Evolutionary conservation across 92 coral and sea anemone genomes (phyloP), one percentile per base, ranked within the genome.

Genomic region (Blastomussa wellsi): DNA sequence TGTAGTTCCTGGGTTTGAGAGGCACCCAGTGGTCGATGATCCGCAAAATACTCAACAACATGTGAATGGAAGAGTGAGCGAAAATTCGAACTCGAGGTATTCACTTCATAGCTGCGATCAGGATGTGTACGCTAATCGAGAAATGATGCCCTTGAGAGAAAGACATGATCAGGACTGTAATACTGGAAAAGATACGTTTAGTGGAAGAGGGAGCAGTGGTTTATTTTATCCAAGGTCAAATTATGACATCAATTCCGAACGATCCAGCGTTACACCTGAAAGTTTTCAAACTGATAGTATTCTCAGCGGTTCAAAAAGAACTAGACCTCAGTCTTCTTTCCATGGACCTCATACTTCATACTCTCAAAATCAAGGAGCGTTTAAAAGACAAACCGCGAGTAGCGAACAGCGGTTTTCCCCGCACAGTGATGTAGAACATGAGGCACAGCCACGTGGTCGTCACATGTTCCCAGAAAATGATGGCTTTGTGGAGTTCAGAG

Each of bases 131-230:
- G 42, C n/a, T 16, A 19, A 4, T 35, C 19, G 69, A 35, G 19
- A 53, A 16, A 55, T 0, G n/a, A 68, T 68, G 73, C 32, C 74
- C 10, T 73, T 41, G 72, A 83, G 80, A 42, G 72, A 33, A 59
- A 74, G 72, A 26, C 32, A 26, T 33, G 77, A 13, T 31, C 66
- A 33, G 26, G 68, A 49, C 32, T 10, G 36, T 16, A 39, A 72
- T 53, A 8, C 28, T 19, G 79, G 20, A 14, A 39, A 67, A 55
- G 51, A 37, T 39, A 5, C 37, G 70, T 37, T 73, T 16, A 41
- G 73, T 75, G 87, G 87, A 74, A 83, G 81, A 71, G 71, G 13
- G 52, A 71, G 69, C 53, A 71, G 29, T 33, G 28, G 64, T 36
- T 26, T 39, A 15, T 49, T 71, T 51, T 37, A 70, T 24, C 67